A percentile compares a stretch with the other conserved stretches of the same genome.
These are phyloP conservation scores for Addax nasomaculatus DNA, from an alignment of 2,113 vertebrate species.

Conservation along the genomic window DNA sequence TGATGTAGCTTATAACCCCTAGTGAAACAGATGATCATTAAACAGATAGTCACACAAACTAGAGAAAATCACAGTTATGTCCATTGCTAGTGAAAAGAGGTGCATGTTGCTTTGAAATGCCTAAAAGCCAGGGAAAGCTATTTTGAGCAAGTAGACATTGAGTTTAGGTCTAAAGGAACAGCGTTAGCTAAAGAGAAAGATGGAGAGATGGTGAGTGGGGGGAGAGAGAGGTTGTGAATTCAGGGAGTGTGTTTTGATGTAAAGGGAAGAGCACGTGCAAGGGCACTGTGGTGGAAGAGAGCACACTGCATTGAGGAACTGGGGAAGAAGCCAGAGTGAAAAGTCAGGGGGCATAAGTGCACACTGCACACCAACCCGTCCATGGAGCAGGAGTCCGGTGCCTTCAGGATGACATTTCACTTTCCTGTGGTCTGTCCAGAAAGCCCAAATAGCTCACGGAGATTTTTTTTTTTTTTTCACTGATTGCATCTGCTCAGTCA, in stretches of 20 bases:
- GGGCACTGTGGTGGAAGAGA: neutral
- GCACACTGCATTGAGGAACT: accelerated
- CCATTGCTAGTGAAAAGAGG: neutral
- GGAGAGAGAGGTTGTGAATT: neutral
- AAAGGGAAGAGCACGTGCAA: neutral
- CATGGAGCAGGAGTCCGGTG: neutral
- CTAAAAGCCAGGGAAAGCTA: neutral
- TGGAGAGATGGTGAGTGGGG: neutral
- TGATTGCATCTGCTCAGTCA: constrained; percentile 93
- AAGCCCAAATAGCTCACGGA: constrained; percentile 92
- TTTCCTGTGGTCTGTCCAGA: constrained; percentile 96
- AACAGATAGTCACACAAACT: neutral
- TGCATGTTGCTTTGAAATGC: neutral
- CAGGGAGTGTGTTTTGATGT: neutral
- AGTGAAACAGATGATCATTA: neutral
- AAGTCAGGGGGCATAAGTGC: neutral
- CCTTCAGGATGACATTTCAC: constrained; percentile 51
- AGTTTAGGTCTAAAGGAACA: neutral
- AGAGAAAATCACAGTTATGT: neutral
- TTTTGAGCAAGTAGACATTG: neutral
- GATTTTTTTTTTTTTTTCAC: constrained; percentile 84
- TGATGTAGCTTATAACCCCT: neutral
- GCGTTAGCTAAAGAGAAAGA: neutral
- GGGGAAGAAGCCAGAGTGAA: neutral
- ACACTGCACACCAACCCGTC: too few species aligned